These are phyloP conservation scores for Athetis lepigone DNA, from an alignment of 2,888 invertebrate species.

Conservation along the genomic window DNA sequence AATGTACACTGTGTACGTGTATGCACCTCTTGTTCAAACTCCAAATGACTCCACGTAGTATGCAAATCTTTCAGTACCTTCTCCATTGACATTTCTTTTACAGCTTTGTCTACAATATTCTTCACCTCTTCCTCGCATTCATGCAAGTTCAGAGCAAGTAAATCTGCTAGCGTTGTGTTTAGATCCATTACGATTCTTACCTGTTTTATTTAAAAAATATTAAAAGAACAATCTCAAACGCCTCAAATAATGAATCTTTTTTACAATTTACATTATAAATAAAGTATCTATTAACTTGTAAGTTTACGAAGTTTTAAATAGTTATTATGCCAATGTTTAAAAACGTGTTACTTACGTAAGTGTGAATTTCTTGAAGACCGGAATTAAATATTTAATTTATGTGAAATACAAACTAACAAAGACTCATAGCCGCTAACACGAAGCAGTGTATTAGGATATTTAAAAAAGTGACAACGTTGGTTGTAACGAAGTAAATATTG, in stretches of 20 bases:
- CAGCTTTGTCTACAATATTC: constrained; percentile 99
- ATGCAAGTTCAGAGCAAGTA: constrained; percentile 97
- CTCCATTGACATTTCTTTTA: constrained; percentile 99
- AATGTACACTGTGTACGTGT: constrained; percentile 96
- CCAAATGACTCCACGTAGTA: constrained; percentile 97
- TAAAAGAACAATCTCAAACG: not conserved
- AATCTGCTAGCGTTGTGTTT: constrained; percentile 97
- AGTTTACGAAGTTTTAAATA: constrained; percentile 15
- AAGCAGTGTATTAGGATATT: constrained; percentile 38
- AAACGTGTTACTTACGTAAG: constrained; percentile 43
- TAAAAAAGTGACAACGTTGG: constrained; percentile 15
- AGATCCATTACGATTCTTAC: constrained; percentile 98
- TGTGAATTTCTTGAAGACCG: constrained; percentile 21
- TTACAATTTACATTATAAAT: constrained; percentile 16
- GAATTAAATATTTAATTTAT: constrained; percentile 18
- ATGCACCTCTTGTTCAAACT: constrained; percentile 97
- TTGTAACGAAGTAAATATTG: constrained; percentile 5
- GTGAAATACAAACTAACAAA: constrained; percentile 30
- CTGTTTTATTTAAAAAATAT: constrained; percentile 83
- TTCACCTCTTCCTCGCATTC: constrained; percentile 99
- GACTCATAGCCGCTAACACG: constrained; percentile 14
- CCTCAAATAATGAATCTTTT: constrained; percentile 6
- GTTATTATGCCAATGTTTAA: constrained; percentile 11
- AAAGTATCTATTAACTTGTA: not conserved
- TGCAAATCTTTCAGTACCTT: constrained; percentile 97